A percentile compares a stretch with the other conserved stretches of the same genome.
Evolutionary conservation across 2,113 vertebrate genomes (phyloP).

Genomic region (Epinephelus moara): DNA sequence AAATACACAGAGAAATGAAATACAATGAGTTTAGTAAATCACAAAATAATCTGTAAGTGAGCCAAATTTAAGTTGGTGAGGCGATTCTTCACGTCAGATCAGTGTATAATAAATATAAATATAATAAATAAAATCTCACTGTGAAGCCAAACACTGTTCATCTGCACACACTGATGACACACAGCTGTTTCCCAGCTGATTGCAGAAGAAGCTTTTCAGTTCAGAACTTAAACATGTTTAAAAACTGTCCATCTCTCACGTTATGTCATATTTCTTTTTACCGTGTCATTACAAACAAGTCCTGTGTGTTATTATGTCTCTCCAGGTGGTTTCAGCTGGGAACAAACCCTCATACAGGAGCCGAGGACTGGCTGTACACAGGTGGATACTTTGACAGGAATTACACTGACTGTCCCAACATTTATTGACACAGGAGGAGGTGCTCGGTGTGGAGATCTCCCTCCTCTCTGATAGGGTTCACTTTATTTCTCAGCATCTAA

Average conservation of each 20-base stretch:
- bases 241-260: neutral
- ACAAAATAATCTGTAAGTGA: neutral
- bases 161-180: too few species aligned
- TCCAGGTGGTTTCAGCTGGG: conserved; percentile 93
- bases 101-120: too few species aligned
- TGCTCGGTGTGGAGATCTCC: conserved; percentile 1
- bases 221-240: too few species aligned
- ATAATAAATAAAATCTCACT: neutral
- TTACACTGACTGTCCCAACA: conserved; percentile 93
- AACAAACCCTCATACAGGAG: conserved; percentile 90
- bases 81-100: neutral
- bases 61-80: neutral
- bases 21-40: neutral
- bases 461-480: conserved; percentile 51
- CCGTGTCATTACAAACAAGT: neutral
- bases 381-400: conserved; percentile 97
- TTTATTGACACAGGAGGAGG: conserved; percentile 87
- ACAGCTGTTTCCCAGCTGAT: neutral
- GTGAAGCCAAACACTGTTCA: neutral
- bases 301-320: neutral
- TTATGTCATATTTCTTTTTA: neutral
- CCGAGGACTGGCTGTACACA: conserved; percentile 93
- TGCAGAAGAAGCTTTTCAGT: neutral
- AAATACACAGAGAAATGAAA: neutral
- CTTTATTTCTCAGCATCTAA: conserved; percentile 56